phyloP scores from a whole-genome alignment of 1,140 invertebrate genomes.

The Fopius arisanus region DNA sequence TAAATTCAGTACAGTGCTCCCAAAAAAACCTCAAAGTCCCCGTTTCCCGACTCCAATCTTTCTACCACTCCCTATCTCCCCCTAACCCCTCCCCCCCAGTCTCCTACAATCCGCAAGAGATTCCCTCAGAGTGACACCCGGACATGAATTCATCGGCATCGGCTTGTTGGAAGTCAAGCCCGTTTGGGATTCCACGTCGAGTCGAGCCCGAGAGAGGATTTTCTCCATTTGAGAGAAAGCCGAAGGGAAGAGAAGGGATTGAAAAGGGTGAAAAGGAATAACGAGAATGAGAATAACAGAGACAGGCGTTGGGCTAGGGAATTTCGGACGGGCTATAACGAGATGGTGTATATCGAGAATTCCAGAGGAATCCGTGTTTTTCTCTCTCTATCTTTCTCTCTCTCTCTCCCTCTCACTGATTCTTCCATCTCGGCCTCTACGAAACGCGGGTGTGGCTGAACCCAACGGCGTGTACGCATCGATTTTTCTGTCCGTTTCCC shows the following conservation, averaged over 20 bases:
- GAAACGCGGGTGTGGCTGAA: conserved; percentile 19
- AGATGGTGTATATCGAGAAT: neutral
- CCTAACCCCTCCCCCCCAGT: neutral
- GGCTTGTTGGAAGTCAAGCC: conserved; percentile 6
- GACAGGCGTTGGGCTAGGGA: neutral
- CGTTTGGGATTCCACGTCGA: conserved; percentile 8
- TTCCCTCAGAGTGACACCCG: neutral
- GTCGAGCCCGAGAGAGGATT: conserved; percentile 7
- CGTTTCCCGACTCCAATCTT: neutral
- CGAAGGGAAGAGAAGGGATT: neutral
- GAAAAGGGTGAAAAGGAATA: neutral
- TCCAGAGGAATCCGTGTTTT: conserved; percentile 15
- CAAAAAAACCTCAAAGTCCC: neutral
- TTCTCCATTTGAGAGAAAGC: neutral
- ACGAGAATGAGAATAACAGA: neutral
- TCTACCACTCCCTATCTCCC: neutral
- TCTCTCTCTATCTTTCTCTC: neutral
- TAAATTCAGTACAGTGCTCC: too few relatives aligned
- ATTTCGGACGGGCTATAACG: conserved; percentile 1
- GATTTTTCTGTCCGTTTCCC: conserved; percentile 59
- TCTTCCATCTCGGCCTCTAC: neutral
- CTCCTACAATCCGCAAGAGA: neutral
- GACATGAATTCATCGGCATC: neutral
- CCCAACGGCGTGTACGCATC: conserved; percentile 42
- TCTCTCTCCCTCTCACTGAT: conserved; percentile 1